phyloP scores from a whole-genome alignment of 2,797 vertebrate species.

The Halcyon chelicuti region DNA sequence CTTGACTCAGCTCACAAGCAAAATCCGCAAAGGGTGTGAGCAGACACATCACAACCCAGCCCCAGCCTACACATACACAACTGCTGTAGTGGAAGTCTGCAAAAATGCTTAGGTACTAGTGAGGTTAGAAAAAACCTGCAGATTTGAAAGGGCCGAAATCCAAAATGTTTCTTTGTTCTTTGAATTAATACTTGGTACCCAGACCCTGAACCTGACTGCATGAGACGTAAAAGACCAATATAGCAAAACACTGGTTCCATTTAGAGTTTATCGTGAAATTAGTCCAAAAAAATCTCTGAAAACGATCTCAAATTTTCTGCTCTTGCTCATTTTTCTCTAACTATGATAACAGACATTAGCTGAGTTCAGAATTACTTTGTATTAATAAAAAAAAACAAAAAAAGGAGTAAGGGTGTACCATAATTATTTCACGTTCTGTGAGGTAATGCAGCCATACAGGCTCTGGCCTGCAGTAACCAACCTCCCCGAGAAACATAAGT shows the following conservation, averaged over 20 bases:
- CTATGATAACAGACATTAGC: background rate
- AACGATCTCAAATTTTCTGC: background rate
- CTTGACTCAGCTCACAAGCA: background rate
- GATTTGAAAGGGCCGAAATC: background rate
- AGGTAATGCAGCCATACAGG: background rate
- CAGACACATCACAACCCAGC: background rate
- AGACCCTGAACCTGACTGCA: slow-evolving; percentile 3
- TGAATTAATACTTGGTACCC: background rate
- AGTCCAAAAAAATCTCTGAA: background rate
- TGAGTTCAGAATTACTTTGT: background rate
- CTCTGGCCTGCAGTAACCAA: background rate
- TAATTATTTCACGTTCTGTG: background rate
- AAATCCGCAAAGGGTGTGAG: background rate
- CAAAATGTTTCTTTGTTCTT: background rate
- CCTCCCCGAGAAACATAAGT: background rate
- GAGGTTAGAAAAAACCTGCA: background rate
- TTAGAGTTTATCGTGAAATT: background rate
- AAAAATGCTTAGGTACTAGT: background rate
- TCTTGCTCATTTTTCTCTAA: background rate
- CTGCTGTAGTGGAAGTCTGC: background rate
- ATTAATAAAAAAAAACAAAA: background rate
- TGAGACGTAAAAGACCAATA: background rate
- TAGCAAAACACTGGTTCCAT: background rate
- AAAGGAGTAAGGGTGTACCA: background rate
- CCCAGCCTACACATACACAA: background rate